Evolutionary conservation across 2,888 invertebrate species (phyloP), one percentile per base, ranked within the genome.

Genomic region (Gortyna flavago): DNA sequence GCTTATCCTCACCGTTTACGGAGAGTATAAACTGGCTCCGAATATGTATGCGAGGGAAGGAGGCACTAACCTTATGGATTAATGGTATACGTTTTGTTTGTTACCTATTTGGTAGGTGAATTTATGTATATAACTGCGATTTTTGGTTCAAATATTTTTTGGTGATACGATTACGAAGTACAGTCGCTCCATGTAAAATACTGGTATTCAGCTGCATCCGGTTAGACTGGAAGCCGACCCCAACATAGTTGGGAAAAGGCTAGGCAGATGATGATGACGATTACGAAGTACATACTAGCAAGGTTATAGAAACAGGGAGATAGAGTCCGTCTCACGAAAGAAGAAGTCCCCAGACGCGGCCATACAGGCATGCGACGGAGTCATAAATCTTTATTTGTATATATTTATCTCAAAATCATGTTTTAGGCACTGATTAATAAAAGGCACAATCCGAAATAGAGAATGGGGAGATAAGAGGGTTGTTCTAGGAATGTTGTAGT

Each of bases 1-100:
- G 85, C 77, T 85, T 85, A 85, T 85, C 86, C 85, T 79, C 75
- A 76, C 74, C 81, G 86, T 84, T 85, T 75, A 84, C 68, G 71
- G 44, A 64, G 73, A 74, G 71, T 51, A 84, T 84, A 86, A 84
- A 86, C 81, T 72, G 84, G 69, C 54, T 72, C 69, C 75, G 72
- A 77, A 85, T 79, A 85, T 79, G 81, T 84, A 75, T 79, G 86
- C 62, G 86, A 76, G 78, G 71, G 80, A 77, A 64, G 57, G 57
- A 62, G 57, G 41, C 66, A 29, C 73, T 54, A 72, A 67, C 74
- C 72, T 75, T 80, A 73, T 35, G 67, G 75, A 78, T 81, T 81
- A 83, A 83, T 73, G 66, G 57, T 25, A 68, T 67, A 62, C 67
- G 72, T 69, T 72, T 83, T 81, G 62, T 62, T 82, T 80, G 44